Base-by-base conservation (phyloP, 64 coral and sea anemone genomes). In the Montipora efflorescens region DNA sequence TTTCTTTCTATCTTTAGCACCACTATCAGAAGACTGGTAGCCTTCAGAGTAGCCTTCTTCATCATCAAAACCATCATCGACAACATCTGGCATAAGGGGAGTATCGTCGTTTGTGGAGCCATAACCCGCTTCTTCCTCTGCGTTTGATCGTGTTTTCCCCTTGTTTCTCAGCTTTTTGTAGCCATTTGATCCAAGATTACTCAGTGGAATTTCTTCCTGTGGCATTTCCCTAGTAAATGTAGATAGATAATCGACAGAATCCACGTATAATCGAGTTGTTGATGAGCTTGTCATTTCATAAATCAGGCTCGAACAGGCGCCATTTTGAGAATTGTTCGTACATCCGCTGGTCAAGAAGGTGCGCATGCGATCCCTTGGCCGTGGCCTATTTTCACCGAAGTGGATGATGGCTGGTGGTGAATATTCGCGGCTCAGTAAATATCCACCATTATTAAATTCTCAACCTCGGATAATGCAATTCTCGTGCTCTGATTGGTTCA, bases 31-130 rank as follows among this genome's bases (percentile, higher is more conserved):
- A 3, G 92, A 88, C 64, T 87, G 83, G 68, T 93, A 93, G 7
- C 92, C 92, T 69, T 93, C 92, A 36, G 92, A 93, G 14, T 88
- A 66, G 47, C 74, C 85, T 44, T 88, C 83, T 15, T 93, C 92
- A 25, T 93, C 92, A 64, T 93, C 92, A 80, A 88, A 93, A 81
- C 87, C 92, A 28, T 87, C 76, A 71, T 80, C 92, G 6, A 86
- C 82, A 61, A 80, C 92, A 64, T 88, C 92, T 21, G 77, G 71
- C 85, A 93, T 88, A 10, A 93, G 45, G 19, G 92, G 92, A 47
- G 87, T 67, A 48, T 93, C 92, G 45, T 92, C 90, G 47, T 78
- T 78, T 36, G 82, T 92, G 66, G 81, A 84, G 28, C 79, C 75
- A 43, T 69, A 80, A 16, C 76, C 76, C 2, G 47, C 71, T 79